A percentile compares a stretch with the other conserved stretches of the same genome.
Evolutionary conservation across 2,888 invertebrate genomes (phyloP).

Genomic region (Trachelus stipa): DNA sequence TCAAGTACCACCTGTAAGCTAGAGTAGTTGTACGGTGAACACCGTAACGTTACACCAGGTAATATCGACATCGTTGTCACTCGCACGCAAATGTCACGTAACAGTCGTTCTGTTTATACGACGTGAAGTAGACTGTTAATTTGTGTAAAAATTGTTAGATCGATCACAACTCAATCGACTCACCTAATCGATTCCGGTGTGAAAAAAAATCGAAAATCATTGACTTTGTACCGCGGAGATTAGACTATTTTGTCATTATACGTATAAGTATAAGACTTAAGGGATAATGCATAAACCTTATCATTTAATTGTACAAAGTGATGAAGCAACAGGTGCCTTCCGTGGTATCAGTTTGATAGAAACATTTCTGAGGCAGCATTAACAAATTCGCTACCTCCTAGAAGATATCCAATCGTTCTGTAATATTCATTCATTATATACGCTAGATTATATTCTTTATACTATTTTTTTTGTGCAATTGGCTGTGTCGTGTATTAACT

Average conservation of each 20-base stretch:
- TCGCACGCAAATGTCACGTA: background rate
- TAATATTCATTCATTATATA: background rate
- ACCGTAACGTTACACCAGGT: background rate
- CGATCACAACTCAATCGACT: background rate
- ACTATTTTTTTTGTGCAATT: background rate
- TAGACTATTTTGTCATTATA: background rate
- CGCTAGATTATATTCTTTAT: background rate
- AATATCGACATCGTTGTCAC: background rate
- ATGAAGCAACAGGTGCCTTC: background rate
- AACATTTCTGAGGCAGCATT: background rate
- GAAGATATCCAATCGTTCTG: background rate
- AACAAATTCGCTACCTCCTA: background rate
- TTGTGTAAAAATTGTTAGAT: background rate
- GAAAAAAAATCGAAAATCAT: background rate
- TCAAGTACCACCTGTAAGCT: background rate
- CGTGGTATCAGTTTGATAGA: background rate
- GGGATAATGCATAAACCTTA: background rate
- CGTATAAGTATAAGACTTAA: background rate
- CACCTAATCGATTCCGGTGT: background rate
- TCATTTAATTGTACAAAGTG: background rate
- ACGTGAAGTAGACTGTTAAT: background rate
- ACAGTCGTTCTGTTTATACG: background rate
- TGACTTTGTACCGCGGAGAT: background rate
- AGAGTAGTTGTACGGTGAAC: background rate
- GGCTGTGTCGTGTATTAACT: background rate